Evolutionary conservation across 37 sponge, comb jelly and placozoan species (phyloP).

Genomic region (Aplysina aerophoba): DNA sequence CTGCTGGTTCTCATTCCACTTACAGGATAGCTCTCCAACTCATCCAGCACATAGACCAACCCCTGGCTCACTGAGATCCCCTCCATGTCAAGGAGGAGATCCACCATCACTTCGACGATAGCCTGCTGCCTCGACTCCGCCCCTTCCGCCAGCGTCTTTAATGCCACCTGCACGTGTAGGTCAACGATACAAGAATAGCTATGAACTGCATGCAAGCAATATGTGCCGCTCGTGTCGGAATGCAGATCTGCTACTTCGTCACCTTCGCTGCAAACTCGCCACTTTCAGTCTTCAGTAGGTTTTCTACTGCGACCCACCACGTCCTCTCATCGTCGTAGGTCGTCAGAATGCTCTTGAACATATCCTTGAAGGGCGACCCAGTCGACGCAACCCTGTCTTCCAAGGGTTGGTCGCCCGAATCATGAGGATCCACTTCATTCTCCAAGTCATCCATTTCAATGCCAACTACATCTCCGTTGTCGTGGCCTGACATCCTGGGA

Average conservation of each 20-base stretch:
- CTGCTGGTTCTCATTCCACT: not conserved
- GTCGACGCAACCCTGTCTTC: not conserved
- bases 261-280: constrained; percentile 1
- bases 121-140: not conserved
- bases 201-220: no score
- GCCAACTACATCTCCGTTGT: no score
- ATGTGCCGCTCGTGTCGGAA: no score
- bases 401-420: no score
- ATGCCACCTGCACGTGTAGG: not conserved
- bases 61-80: not conserved
- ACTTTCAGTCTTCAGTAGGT: not conserved
- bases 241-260: no score
- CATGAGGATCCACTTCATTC: no score
- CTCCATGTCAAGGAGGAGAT: constrained; percentile 1
- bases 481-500: no score
- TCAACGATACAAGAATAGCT: no score
- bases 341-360: constrained; percentile 3
- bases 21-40: constrained; percentile 15
- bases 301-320: constrained; percentile 26
- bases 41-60: constrained; percentile 23
- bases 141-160: not conserved
- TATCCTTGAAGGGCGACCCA: not conserved
- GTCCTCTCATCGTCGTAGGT: constrained; percentile 1
- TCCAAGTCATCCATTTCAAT: no score
- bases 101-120: constrained; percentile 14